Conservation (phyloP, 2,888 invertebrate genomes). For the Cantharis nigra region DNA sequence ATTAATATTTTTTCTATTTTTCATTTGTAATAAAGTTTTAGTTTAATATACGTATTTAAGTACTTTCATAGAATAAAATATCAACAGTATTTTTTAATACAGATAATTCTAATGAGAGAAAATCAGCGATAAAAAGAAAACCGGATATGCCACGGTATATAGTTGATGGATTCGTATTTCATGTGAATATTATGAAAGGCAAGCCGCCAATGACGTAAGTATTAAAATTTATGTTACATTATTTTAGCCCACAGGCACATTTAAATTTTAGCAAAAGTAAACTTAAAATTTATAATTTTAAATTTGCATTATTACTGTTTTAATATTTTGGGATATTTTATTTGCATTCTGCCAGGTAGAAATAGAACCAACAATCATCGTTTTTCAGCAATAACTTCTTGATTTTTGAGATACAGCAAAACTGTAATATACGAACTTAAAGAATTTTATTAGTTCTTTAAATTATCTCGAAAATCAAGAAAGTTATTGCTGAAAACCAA, state of each 20-base stretch:
- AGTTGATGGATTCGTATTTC: conserved; percentile 54
- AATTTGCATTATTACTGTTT: background rate
- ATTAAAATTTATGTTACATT: background rate
- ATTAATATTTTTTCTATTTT: background rate
- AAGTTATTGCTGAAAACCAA: too few species aligned
- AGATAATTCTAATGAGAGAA: conserved; percentile 31
- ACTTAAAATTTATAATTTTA: background rate
- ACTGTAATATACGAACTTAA: too few species aligned
- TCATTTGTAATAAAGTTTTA: background rate
- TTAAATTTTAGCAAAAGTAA: background rate
- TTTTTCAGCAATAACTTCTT: too few species aligned
- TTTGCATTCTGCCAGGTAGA: too few species aligned
- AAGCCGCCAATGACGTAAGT: conserved; percentile 53
- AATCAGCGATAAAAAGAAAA: conserved; percentile 39
- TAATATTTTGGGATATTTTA: background rate
- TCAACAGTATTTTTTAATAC: conserved; percentile 33
- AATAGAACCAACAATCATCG: too few species aligned
- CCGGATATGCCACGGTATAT: conserved; percentile 53
- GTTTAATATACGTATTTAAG: background rate
- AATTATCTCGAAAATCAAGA: too few species aligned
- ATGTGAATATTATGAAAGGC: conserved; percentile 54
- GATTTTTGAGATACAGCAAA: too few species aligned
- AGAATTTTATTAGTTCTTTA: too few species aligned
- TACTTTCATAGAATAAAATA: background rate
- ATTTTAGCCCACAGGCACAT: background rate